Percentiles rank a stretch among this genome's conserved stretches.
Conservation (phyloP, 2,113 vertebrate genomes). For the Chrysemys picta region DNA sequence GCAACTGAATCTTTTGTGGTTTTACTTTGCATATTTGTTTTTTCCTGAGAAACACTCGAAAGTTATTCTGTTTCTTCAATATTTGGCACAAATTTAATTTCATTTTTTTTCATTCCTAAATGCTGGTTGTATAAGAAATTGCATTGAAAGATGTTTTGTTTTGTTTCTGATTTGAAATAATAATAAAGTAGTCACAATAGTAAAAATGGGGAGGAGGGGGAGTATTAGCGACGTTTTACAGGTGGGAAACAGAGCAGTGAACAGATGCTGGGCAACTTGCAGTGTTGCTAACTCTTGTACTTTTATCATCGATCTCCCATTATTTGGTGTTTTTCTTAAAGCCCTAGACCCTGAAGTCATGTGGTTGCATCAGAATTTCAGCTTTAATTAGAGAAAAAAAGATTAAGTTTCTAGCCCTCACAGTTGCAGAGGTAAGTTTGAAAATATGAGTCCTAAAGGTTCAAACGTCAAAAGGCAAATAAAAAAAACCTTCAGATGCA, state of each 20-base stretch:
- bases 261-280: background rate
- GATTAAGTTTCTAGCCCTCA: background rate
- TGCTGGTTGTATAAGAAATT: background rate
- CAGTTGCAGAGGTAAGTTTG: background rate
- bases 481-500: background rate
- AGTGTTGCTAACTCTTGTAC: background rate
- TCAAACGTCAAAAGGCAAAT: no score
- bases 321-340: background rate
- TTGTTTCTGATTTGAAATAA: background rate
- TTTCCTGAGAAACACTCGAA: slow-evolving; percentile 1
- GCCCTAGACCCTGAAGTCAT: background rate
- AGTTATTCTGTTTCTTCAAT: background rate
- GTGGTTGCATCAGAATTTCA: background rate
- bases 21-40: background rate
- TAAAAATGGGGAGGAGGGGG: background rate
- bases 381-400: background rate
- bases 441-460: background rate
- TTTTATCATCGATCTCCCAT: background rate
- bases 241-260: background rate
- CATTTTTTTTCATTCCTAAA: slow-evolving; percentile 1
- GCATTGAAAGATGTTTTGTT: background rate
- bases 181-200: background rate
- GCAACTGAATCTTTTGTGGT: slow-evolving; percentile 27
- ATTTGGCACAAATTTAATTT: background rate
- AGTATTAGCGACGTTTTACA: no score